A percentile compares a stretch with the other conserved stretches of the same genome.
These are phyloP conservation scores for Tinea trinotella DNA, from an alignment of 2,888 invertebrate species.

Conservation along the genomic window DNA sequence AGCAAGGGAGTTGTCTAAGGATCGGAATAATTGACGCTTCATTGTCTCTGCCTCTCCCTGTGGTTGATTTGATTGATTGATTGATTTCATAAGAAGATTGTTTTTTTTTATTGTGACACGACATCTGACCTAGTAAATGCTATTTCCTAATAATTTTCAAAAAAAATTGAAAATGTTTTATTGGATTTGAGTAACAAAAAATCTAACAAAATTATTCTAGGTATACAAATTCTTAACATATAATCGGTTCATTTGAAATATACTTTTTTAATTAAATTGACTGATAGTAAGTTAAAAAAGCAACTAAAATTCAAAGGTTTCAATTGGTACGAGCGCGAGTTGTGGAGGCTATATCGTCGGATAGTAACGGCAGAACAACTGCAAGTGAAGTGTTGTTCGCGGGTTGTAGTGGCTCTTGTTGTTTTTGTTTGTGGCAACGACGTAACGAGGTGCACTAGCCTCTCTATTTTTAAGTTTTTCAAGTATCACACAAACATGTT, in stretches of 20 bases:
- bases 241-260: neutral
- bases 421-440: constrained; percentile 17
- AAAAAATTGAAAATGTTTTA: too few species aligned
- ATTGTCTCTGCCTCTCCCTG: too few species aligned
- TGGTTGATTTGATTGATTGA: too few species aligned
- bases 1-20: too few species aligned
- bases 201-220: too few species aligned
- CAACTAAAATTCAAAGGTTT: constrained; percentile 13
- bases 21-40: too few species aligned
- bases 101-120: too few species aligned
- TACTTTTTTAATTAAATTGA: constrained; percentile 13
- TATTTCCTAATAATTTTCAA: too few species aligned
- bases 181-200: too few species aligned
- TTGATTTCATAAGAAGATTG: too few species aligned
- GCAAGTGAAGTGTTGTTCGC: constrained; percentile 9
- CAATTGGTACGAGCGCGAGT: constrained; percentile 8
- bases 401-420: constrained; percentile 14
- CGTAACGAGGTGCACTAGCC: constrained; percentile 15
- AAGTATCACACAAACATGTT: constrained; percentile 9
- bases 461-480: constrained; percentile 14
- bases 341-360: neutral
- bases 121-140: too few species aligned
- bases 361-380: constrained; percentile 12
- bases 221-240: too few species aligned
- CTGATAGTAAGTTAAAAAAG: neutral